These are phyloP conservation scores for Tympanoctomys barrerae DNA, from an alignment of 2,797 vertebrate genomes.

Conservation along the genomic window DNA sequence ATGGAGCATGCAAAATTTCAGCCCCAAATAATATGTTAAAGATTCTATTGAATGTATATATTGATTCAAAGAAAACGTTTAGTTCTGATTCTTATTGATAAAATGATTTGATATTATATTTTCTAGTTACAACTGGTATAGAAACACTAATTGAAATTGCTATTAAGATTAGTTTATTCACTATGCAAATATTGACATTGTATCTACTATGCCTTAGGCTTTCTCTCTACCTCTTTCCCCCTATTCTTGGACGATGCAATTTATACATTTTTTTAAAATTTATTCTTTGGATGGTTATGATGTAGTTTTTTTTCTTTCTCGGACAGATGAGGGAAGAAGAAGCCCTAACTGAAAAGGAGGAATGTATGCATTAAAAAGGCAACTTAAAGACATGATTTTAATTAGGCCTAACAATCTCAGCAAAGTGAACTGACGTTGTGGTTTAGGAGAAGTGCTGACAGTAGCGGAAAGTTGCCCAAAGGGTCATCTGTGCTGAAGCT, in stretches of 20 bases:
- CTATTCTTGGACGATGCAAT: not conserved
- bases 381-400: constrained; percentile 60
- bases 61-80: not conserved
- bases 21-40: not conserved
- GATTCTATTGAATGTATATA: not conserved
- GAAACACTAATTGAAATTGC: not conserved
- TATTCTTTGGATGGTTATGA: constrained; percentile 14
- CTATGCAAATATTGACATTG: not conserved
- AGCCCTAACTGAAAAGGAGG: not conserved
- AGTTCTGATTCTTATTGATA: not conserved
- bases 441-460: constrained; percentile 32
- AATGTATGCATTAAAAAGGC: constrained; percentile 55
- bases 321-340: not conserved
- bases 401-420: constrained; percentile 55
- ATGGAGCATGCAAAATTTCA: not conserved
- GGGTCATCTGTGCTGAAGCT: not conserved
- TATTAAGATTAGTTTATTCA: not conserved
- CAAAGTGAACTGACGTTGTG: constrained; percentile 66
- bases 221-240: not conserved
- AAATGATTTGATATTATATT: not conserved
- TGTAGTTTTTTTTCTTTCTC: constrained; percentile 24
- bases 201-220: not conserved
- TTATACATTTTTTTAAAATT: not conserved
- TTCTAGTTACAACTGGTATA: not conserved
- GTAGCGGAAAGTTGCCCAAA: not conserved